Conservation (phyloP, 2,888 invertebrate genomes). For the Himalopsyche tibetana region DNA sequence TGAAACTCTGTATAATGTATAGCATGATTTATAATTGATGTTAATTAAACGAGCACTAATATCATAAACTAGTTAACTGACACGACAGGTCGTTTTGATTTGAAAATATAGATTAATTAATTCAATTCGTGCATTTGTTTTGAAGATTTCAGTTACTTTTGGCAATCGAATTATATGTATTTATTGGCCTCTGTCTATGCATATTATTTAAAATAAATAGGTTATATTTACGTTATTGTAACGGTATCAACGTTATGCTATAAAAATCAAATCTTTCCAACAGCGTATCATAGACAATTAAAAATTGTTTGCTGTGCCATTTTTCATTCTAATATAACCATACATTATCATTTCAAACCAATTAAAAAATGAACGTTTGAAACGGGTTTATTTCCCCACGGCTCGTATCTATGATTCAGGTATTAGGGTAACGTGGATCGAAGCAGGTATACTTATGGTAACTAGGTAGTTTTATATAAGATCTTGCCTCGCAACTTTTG, state of each 20-base stretch:
- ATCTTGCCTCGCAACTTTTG: slow-evolving; percentile 32
- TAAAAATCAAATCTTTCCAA: slow-evolving; percentile 9
- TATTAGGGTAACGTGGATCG: slow-evolving; percentile 1
- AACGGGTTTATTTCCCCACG: slow-evolving; percentile 29
- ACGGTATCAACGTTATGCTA: slow-evolving; percentile 4
- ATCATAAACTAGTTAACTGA: too few species aligned
- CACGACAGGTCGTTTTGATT: too few species aligned
- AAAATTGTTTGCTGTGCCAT: not conserved
- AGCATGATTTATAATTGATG: too few species aligned
- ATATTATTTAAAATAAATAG: too few species aligned
- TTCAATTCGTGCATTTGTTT: too few species aligned
- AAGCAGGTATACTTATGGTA: slow-evolving; percentile 24
- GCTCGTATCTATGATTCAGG: not conserved
- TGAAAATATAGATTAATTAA: too few species aligned
- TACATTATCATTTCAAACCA: slow-evolving; percentile 12
- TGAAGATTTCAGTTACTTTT: too few species aligned
- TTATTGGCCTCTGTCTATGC: too few species aligned
- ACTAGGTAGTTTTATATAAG: not conserved
- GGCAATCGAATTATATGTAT: too few species aligned
- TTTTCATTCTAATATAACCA: slow-evolving; percentile 3
- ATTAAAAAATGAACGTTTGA: not conserved
- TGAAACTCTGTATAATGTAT: too few species aligned
- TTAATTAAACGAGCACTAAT: too few species aligned
- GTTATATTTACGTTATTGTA: not conserved
- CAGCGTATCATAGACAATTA: slow-evolving; percentile 2